phyloP scores from a whole-genome alignment of 2,113 vertebrate species.

The Hemibagrus wyckioides region DNA sequence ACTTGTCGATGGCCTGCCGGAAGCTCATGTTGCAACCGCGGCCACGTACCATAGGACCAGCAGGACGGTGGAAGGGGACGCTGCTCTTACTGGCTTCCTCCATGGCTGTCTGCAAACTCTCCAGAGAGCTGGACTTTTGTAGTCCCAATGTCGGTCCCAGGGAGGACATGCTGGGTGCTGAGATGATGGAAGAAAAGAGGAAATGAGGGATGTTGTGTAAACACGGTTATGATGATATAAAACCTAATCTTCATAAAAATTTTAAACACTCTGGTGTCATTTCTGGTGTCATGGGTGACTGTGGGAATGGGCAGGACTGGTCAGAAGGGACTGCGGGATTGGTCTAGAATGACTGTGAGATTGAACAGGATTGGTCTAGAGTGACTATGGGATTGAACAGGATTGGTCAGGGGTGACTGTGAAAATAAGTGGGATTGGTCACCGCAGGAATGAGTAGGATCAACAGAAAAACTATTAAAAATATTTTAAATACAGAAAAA shows the following conservation, averaged over 20 bases:
- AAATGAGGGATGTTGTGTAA: background rate
- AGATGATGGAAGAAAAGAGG: constrained; percentile 13
- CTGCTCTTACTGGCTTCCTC: constrained; percentile 82
- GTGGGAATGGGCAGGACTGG: background rate
- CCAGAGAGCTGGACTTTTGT: constrained; percentile 92
- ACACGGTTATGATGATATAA: background rate
- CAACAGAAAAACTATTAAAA: no score
- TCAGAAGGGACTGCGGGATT: background rate
- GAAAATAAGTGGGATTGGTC: background rate
- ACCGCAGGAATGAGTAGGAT: no score
- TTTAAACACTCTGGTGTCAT: no score
- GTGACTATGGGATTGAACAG: background rate
- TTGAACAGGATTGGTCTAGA: background rate
- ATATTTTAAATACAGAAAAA: background rate
- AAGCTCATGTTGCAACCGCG: constrained; percentile 92
- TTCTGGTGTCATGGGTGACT: no score
- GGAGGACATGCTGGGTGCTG: constrained; percentile 61
- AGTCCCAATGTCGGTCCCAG: constrained; percentile 91
- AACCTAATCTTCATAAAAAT: background rate
- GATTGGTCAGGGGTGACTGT: background rate
- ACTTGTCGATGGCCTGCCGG: constrained; percentile 91
- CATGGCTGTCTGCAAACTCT: constrained; percentile 92
- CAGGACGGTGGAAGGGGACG: constrained; percentile 86
- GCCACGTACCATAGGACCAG: constrained; percentile 85
- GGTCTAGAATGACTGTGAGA: background rate